phyloP scores from a whole-genome alignment of 2,797 vertebrate genomes.

The Steatocranus sp. region DNA sequence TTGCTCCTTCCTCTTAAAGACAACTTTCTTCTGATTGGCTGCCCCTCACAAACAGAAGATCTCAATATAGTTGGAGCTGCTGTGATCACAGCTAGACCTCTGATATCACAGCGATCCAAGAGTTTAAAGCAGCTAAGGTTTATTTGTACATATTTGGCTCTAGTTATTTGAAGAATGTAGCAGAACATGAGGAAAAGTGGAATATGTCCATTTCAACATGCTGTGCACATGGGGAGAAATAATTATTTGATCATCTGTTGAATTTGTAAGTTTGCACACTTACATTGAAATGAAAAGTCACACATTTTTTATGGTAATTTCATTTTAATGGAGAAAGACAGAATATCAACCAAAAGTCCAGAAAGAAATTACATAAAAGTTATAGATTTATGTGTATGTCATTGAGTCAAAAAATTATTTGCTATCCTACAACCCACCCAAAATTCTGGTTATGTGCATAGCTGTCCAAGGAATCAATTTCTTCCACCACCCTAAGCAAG shows the following conservation, averaged over 20 bases:
- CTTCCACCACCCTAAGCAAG: background rate
- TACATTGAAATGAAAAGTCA: background rate
- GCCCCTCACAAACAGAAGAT: background rate
- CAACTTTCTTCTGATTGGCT: background rate
- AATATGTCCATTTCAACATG: background rate
- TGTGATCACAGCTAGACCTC: background rate
- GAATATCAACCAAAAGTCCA: background rate
- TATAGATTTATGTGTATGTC: background rate
- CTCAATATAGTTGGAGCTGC: background rate
- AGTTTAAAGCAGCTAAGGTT: background rate
- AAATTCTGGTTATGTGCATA: background rate
- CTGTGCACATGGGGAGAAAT: background rate
- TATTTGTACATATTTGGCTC: background rate
- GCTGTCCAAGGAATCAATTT: background rate
- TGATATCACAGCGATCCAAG: fast-evolving
- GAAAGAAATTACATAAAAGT: background rate
- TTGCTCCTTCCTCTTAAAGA: background rate
- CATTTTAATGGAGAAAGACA: background rate
- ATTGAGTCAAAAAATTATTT: background rate
- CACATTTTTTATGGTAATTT: background rate
- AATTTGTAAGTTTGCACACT: background rate
- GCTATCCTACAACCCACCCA: background rate
- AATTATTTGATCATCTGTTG: background rate
- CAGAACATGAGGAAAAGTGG: background rate
- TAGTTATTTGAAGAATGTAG: background rate